Evolutionary conservation across 2,797 vertebrate genomes (phyloP).

Genomic region (Geotrypetes seraphini): DNA sequence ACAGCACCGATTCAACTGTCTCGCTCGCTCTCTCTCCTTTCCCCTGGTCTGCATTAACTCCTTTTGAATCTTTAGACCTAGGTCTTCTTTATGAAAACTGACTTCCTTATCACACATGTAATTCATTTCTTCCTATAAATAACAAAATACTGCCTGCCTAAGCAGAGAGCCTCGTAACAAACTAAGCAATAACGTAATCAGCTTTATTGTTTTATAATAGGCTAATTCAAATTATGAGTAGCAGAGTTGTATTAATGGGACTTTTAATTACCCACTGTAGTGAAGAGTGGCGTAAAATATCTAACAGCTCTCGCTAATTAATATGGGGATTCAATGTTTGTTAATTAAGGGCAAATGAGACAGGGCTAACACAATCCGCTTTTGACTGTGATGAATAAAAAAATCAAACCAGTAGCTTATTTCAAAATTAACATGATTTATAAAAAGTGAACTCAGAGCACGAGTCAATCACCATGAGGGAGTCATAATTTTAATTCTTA

Average conservation of each 20-base stretch:
- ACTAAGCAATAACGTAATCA: neutral
- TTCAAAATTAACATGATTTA: constrained; percentile 67
- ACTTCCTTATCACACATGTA: no score
- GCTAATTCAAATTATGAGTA: constrained; percentile 52
- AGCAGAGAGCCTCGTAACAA: neutral
- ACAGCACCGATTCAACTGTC: no score
- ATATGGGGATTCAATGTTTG: constrained; percentile 76
- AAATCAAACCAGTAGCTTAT: constrained; percentile 69
- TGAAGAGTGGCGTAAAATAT: constrained; percentile 84
- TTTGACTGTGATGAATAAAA: constrained; percentile 48
- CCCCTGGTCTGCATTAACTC: no score
- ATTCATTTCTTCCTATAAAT: neutral
- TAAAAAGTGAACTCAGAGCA: constrained; percentile 52
- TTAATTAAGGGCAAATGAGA: constrained; percentile 94
- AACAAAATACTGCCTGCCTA: neutral
- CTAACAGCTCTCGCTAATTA: constrained; percentile 86
- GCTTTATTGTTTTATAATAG: constrained; percentile 44
- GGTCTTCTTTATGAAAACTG: no score
- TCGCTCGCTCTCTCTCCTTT: no score
- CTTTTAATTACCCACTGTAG: constrained; percentile 80
- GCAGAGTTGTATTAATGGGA: constrained; percentile 76
- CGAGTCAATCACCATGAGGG: constrained; percentile 29
- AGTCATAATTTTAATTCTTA: constrained; percentile 28
- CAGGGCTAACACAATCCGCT: constrained; percentile 67
- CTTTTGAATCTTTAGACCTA: no score